phyloP scores from a whole-genome alignment of 1,140 invertebrate species.

The Lithobius niger region DNA sequence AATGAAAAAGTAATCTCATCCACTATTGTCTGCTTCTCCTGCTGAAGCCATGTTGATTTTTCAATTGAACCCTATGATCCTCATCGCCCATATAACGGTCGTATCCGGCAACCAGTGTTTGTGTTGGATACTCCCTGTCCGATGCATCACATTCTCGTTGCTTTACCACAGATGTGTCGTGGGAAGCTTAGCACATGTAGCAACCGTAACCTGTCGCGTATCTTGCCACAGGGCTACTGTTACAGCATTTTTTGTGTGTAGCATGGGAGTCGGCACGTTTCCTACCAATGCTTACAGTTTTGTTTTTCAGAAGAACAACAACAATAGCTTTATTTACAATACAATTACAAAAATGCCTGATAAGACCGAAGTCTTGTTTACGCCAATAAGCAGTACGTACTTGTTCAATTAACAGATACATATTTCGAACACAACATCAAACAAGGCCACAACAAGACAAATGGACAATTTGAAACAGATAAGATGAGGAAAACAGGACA shows the following conservation, averaged over 20 bases:
- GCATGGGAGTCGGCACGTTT: conserved; percentile 8
- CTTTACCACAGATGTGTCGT: conserved; percentile 12
- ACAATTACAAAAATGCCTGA: too few relatives aligned
- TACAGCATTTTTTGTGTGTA: conserved; percentile 29
- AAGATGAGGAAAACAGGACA: too few relatives aligned
- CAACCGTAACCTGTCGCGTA: conserved; percentile 28
- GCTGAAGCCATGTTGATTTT: conserved; percentile 24
- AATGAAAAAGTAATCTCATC: conserved; percentile 27
- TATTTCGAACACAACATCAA: too few relatives aligned
- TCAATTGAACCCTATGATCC: conserved; percentile 29
- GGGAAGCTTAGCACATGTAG: conserved; percentile 29
- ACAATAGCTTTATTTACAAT: too few relatives aligned
- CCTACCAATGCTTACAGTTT: conserved; percentile 17
- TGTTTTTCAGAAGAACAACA: conserved; percentile 18
- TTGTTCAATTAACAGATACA: too few relatives aligned
- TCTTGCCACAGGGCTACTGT: too few relatives aligned
- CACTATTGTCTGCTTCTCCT: conserved; percentile 30
- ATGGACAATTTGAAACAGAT: too few relatives aligned
- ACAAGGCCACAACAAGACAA: too few relatives aligned
- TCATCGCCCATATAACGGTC: conserved; percentile 23
- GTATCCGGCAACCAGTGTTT: conserved; percentile 20
- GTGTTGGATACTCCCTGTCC: conserved; percentile 12
- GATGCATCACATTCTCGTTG: conserved; percentile 11
- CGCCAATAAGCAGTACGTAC: too few relatives aligned
- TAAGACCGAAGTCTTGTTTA: too few relatives aligned